Conservation (phyloP, 2,797 vertebrate genomes). For the Coracias cyanogaster region DNA sequence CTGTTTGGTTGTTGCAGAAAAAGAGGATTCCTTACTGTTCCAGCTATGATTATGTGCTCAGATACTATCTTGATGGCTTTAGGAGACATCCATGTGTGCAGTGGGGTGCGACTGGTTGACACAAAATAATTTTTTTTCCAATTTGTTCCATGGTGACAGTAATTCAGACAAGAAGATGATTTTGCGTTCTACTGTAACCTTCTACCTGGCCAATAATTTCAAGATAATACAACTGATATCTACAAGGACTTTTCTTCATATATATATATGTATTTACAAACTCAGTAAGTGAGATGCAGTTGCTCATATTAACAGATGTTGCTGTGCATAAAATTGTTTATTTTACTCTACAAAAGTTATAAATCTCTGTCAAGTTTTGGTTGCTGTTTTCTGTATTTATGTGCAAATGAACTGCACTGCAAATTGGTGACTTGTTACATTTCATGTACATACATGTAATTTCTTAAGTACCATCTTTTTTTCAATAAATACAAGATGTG, state of each 20-base stretch:
- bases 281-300: conserved; percentile 34
- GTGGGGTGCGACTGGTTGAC: conserved; percentile 76
- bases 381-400: background rate
- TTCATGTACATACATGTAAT: background rate
- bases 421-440: background rate
- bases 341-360: background rate
- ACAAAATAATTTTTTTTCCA: conserved; percentile 75
- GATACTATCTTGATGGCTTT: conserved; percentile 78
- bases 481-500: background rate
- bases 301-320: background rate
- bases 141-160: conserved; percentile 75
- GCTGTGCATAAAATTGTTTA: background rate
- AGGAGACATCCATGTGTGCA: conserved; percentile 73
- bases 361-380: background rate
- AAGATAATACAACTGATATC: conserved; percentile 54
- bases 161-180: conserved; percentile 76
- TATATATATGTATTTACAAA: background rate
- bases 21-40: conserved; percentile 74
- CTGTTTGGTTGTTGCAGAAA: conserved; percentile 58
- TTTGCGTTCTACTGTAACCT: conserved; percentile 68
- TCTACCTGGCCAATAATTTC: conserved; percentile 51
- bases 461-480: background rate
- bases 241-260: conserved; percentile 36
- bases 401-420: background rate
- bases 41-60: conserved; percentile 76